A percentile compares a stretch with the other conserved stretches of the same genome.
phyloP scores from a whole-genome alignment of 2,113 vertebrate genomes.

The Meles meles region DNA sequence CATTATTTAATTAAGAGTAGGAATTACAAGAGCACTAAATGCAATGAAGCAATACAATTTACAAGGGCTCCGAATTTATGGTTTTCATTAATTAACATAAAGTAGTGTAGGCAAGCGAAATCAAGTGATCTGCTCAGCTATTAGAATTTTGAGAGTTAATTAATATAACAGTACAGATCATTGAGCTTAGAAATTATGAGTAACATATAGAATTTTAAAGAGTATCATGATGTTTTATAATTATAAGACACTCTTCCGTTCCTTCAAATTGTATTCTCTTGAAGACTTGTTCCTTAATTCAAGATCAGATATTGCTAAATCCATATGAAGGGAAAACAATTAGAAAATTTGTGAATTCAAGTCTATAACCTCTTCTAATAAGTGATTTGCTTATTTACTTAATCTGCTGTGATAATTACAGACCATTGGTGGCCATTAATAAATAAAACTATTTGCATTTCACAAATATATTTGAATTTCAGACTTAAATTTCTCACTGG shows the following conservation, averaged over 20 bases:
- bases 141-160: slow-evolving; percentile 78
- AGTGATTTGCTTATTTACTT: slow-evolving; percentile 66
- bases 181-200: slow-evolving; percentile 77
- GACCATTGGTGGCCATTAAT: slow-evolving; percentile 59
- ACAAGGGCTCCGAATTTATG: slow-evolving; percentile 74
- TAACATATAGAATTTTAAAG: slow-evolving; percentile 77
- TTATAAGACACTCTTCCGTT: slow-evolving; percentile 43
- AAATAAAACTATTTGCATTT: slow-evolving; percentile 68
- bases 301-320: slow-evolving; percentile 54
- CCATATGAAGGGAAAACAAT: slow-evolving; percentile 30
- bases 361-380: slow-evolving; percentile 52
- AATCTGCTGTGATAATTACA: slow-evolving; percentile 62
- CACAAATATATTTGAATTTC: slow-evolving; percentile 34
- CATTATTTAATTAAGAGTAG: slow-evolving; percentile 77
- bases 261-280: slow-evolving; percentile 46
- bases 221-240: slow-evolving; percentile 68
- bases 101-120: slow-evolving; percentile 73
- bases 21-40: slow-evolving; percentile 73
- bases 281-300: slow-evolving; percentile 30
- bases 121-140: slow-evolving; percentile 76
- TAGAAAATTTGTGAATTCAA: slow-evolving; percentile 47
- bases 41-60: slow-evolving; percentile 70
- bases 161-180: slow-evolving; percentile 78
- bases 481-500: background rate
- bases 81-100: slow-evolving; percentile 80